Evolutionary conservation across 2,113 vertebrate species (phyloP), one percentile per base, ranked within the genome.

Genomic region (Dryoscopus gambensis): DNA sequence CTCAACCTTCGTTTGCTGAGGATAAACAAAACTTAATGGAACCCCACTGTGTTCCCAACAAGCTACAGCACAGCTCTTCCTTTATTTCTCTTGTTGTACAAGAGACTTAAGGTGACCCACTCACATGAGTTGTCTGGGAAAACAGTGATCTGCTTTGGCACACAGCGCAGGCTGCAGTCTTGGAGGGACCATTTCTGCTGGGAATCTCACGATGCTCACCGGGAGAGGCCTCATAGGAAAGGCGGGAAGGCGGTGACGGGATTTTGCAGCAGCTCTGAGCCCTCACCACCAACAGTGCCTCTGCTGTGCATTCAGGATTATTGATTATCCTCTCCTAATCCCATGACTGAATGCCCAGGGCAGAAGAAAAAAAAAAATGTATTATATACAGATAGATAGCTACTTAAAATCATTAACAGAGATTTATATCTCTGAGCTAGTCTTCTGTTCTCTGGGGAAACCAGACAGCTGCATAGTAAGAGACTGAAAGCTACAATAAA

Each of bases 321-420:
- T 93, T 93, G 95, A 95, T 90, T 89, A 92, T 84, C 73, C 73
- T 78, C 56, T 84, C 68, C 79, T 95, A 96, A 96, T 68, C 64
- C 35, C 35, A 39, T 47, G 68, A 90, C 2, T 87, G 73, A 96
- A 56, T 56, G 76, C 84, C 62, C 14, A 10, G 31, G 49, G 87
- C 15, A 39, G 68, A 84, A 77, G 23, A 15, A 82, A 83, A 75
- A 74, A 71, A 84, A 23, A 50, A 49, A 40, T 11, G 39, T 74
- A 93, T 84, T 89, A 89, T 71, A 71, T 82, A 92, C 23, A 65
- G 70, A 92, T 84, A 86, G 71, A 64, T 60, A 94, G 76, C 64
- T 96, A 92, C 90, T 93, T 94, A 87, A 97, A 97, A 93, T 94
- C 88, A 90, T 96, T 97, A 94, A 80, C 55, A 84, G 82, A 90